Conservation (phyloP, 2,797 vertebrate genomes). For the Meda fulgida region DNA sequence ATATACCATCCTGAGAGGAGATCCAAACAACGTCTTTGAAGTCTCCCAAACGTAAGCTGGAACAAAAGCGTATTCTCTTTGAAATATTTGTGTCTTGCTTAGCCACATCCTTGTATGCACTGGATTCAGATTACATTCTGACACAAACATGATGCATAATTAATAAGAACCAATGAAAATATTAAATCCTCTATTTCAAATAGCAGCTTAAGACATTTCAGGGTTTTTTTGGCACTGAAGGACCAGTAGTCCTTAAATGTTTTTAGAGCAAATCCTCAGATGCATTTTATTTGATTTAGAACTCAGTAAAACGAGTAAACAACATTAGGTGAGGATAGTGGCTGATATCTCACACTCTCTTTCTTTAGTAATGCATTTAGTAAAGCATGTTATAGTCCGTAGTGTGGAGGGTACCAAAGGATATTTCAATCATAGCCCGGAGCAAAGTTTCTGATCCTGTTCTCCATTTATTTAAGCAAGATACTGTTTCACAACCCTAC, state of each 20-base stretch:
- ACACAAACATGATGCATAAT: slow-evolving; percentile 66
- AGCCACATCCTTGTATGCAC: not conserved
- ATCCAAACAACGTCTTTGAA: slow-evolving; percentile 86
- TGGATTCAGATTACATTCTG: slow-evolving; percentile 60
- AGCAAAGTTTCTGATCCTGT: slow-evolving; percentile 34
- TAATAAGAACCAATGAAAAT: slow-evolving; percentile 63
- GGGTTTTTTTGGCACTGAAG: not conserved
- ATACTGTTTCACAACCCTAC: slow-evolving; percentile 40
- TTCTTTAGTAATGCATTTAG: slow-evolving; percentile 40
- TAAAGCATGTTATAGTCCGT: slow-evolving; percentile 28
- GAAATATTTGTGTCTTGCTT: not conserved
- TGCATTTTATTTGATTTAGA: slow-evolving; percentile 27
- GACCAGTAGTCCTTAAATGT: not conserved
- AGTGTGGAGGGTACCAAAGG: slow-evolving; percentile 7
- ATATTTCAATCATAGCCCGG: slow-evolving; percentile 34
- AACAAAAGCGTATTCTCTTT: not conserved
- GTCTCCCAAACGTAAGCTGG: slow-evolving; percentile 87
- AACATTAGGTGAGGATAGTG: slow-evolving; percentile 2
- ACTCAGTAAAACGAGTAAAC: slow-evolving; percentile 14
- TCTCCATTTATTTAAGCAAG: slow-evolving; percentile 13
- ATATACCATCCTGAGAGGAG: slow-evolving; percentile 90
- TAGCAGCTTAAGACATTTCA: slow-evolving; percentile 19
- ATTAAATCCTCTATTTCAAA: slow-evolving; percentile 38
- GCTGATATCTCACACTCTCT: slow-evolving; percentile 12
- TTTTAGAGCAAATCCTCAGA: not conserved